Evolutionary conservation across 2,888 invertebrate species (phyloP).

Genomic region (Drosophila trichaetosa): DNA sequence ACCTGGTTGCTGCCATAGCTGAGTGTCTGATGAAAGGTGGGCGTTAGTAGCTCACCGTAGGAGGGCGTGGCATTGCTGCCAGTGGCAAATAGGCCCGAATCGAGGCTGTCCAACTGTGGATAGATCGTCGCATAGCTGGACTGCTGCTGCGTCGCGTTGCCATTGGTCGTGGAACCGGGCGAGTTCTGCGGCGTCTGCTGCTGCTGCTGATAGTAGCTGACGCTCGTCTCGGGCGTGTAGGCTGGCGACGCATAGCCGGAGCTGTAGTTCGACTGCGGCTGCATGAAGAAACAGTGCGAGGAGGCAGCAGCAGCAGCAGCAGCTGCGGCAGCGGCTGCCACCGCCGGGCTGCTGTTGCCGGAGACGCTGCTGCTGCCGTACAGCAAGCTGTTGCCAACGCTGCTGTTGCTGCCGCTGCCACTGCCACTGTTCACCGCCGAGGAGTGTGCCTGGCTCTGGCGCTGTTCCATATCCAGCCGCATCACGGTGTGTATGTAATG

Average conservation of each 20-base stretch:
- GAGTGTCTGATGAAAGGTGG: slow-evolving; percentile 69
- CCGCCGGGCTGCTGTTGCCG: slow-evolving; percentile 19
- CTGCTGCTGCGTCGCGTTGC: slow-evolving; percentile 14
- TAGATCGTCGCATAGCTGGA: slow-evolving; percentile 51
- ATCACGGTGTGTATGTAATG: slow-evolving; percentile 99
- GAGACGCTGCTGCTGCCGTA: slow-evolving; percentile 35
- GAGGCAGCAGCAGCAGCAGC: slow-evolving; percentile 28
- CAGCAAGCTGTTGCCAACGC: slow-evolving; percentile 19
- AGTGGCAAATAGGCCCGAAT: slow-evolving; percentile 70
- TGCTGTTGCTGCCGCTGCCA: slow-evolving; percentile 6
- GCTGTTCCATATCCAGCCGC: slow-evolving; percentile 94
- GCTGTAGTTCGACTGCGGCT: slow-evolving; percentile 82
- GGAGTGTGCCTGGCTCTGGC: slow-evolving; percentile 85
- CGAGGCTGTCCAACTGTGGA: slow-evolving; percentile 75
- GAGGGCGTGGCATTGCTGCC: slow-evolving; percentile 72
- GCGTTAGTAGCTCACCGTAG: slow-evolving; percentile 81
- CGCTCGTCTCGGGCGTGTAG: slow-evolving; percentile 72
- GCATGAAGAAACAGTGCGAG: slow-evolving; percentile 75
- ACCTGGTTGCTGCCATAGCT: slow-evolving; percentile 77
- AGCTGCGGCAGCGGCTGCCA: slow-evolving; percentile 36
- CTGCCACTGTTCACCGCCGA: slow-evolving; percentile 3
- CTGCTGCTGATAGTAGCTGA: slow-evolving; percentile 67
- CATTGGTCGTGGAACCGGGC: slow-evolving; percentile 19
- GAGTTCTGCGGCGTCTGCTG: slow-evolving; percentile 40
- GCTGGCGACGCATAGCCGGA: slow-evolving; percentile 83